Evolutionary conservation across 2,888 invertebrate species (phyloP).

Genomic region (Syrista parreyssii): DNA sequence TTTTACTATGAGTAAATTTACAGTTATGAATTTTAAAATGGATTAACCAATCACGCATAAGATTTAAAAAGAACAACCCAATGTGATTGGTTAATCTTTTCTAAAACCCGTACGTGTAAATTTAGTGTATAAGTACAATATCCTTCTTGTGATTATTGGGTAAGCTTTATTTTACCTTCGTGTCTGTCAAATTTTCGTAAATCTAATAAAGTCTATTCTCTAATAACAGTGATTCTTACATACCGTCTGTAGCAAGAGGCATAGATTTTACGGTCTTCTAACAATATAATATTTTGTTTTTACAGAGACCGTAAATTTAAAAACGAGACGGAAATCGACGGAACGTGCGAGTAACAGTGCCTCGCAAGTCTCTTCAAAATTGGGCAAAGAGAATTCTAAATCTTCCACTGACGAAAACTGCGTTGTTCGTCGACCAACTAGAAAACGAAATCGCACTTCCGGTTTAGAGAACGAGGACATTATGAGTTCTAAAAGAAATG

Average conservation of each 20-base stretch:
- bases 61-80: no score
- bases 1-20: no score
- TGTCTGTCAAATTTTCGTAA: neutral
- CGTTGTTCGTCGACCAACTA: constrained; percentile 25
- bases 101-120: no score
- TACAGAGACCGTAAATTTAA: constrained; percentile 11
- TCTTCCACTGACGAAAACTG: constrained; percentile 2
- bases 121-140: neutral
- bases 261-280: constrained; percentile 8
- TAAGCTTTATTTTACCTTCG: neutral
- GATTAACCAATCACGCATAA: no score
- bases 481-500: neutral
- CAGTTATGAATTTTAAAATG: no score
- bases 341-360: neutral
- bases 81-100: no score
- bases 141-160: neutral
- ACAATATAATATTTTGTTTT: neutral
- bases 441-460: constrained; percentile 32
- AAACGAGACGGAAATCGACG: constrained; percentile 8
- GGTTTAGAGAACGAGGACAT: neutral
- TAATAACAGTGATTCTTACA: neutral
- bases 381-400: constrained; percentile 27
- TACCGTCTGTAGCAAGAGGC: neutral
- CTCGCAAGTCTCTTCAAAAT: neutral
- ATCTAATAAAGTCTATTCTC: neutral